phyloP scores from a whole-genome alignment of 2,113 vertebrate genomes.

The Hystrix brachyura region DNA sequence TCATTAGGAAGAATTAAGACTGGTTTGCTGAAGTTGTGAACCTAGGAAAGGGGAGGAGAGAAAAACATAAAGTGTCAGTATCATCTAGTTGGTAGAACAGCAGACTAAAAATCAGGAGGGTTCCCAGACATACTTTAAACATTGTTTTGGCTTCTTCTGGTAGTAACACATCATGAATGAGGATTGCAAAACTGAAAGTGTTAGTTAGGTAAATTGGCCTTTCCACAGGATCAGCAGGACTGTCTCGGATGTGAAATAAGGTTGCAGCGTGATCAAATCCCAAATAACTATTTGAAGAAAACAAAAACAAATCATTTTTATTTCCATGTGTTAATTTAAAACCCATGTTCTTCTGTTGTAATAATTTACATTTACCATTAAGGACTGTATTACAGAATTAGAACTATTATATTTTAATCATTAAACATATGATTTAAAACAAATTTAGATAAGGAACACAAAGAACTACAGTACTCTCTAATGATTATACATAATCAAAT shows the following conservation, averaged over 20 bases:
- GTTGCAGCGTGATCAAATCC: slow-evolving; percentile 98
- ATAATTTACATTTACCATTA: slow-evolving; percentile 28
- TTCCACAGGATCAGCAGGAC: slow-evolving; percentile 95
- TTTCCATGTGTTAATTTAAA: slow-evolving; percentile 63
- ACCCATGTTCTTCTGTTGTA: not conserved
- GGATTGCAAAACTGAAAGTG: slow-evolving; percentile 95
- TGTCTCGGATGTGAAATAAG: slow-evolving; percentile 97
- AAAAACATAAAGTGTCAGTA: slow-evolving; percentile 60
- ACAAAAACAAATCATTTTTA: slow-evolving; percentile 62
- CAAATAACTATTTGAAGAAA: slow-evolving; percentile 90
- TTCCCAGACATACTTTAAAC: slow-evolving; percentile 92
- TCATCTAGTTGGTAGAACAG: not conserved
- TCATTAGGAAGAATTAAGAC: slow-evolving; percentile 95
- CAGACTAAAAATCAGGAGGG: not conserved
- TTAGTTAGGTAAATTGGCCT: slow-evolving; percentile 96
- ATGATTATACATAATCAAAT: not conserved
- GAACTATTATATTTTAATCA: slow-evolving; percentile 33
- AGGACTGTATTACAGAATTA: not conserved
- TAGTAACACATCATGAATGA: slow-evolving; percentile 95
- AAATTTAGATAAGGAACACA: slow-evolving; percentile 43
- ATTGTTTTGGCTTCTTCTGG: slow-evolving; percentile 95
- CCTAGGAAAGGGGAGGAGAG: slow-evolving; percentile 88
- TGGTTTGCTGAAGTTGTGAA: slow-evolving; percentile 96
- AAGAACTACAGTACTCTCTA: not conserved
- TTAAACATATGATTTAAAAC: slow-evolving; percentile 47